A percentile compares a stretch with the other conserved stretches of the same genome.
phyloP scores from a whole-genome alignment of 1,140 invertebrate species.

The Drepana arcuata region DNA sequence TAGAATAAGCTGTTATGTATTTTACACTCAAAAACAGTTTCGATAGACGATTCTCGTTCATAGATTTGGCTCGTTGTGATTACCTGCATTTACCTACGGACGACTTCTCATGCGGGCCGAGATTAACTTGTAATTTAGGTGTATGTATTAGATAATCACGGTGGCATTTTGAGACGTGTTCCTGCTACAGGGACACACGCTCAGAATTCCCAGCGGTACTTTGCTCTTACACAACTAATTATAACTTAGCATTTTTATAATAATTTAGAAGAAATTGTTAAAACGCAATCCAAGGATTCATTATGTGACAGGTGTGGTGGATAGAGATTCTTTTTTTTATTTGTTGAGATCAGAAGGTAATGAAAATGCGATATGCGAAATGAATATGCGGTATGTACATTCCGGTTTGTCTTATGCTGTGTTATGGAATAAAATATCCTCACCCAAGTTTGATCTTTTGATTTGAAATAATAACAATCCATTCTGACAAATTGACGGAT shows the following conservation, averaged over 20 bases:
- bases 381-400: too few species aligned
- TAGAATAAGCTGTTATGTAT: conserved; percentile 69
- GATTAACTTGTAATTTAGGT: conserved; percentile 64
- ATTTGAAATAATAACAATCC: conserved; percentile 14
- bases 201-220: conserved; percentile 54
- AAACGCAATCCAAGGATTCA: conserved; percentile 49
- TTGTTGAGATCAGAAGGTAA: conserved; percentile 54
- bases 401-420: conserved; percentile 74
- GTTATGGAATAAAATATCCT: conserved; percentile 75
- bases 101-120: conserved; percentile 57
- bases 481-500: too few species aligned
- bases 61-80: conserved; percentile 37
- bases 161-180: conserved; percentile 52
- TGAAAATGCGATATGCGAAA: conserved; percentile 66
- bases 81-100: conserved; percentile 56
- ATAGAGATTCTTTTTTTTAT: conserved; percentile 59
- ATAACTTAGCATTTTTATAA: conserved; percentile 71
- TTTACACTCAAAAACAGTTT: conserved; percentile 46
- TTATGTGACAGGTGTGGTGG: conserved; percentile 52
- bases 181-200: conserved; percentile 39
- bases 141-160: conserved; percentile 56
- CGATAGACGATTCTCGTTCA: conserved; percentile 31
- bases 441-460: conserved; percentile 59
- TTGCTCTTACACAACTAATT: conserved; percentile 68
- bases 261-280: conserved; percentile 68